These are phyloP conservation scores for Idaea biselata DNA, from an alignment of 2,888 invertebrate species.

Conservation along the genomic window DNA sequence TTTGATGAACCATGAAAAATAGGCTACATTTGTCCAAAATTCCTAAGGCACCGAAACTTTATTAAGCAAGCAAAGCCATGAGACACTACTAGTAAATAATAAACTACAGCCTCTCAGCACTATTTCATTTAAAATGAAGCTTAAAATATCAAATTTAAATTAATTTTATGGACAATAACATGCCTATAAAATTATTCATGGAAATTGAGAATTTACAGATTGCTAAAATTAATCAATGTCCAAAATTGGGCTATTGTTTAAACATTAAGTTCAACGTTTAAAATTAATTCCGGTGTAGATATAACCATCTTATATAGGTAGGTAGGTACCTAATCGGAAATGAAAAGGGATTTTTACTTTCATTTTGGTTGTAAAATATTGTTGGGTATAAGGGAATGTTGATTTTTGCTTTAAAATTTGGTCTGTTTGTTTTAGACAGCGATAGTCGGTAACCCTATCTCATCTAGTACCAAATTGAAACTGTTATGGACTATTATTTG, in stretches of 20 bases:
- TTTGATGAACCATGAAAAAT: too few relatives aligned
- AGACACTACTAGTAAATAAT: not conserved
- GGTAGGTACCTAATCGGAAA: not conserved
- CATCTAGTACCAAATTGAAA: too few relatives aligned
- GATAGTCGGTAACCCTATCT: too few relatives aligned
- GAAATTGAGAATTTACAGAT: not conserved
- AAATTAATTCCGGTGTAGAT: not conserved
- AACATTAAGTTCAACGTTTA: not conserved
- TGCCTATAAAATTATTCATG: not conserved
- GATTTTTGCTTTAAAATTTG: not conserved
- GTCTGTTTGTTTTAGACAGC: not conserved
- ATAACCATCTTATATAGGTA: not conserved
- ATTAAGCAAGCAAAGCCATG: too few relatives aligned
- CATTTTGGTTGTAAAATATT: not conserved
- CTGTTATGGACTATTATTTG: too few relatives aligned
- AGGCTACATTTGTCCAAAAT: too few relatives aligned
- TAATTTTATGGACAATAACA: not conserved
- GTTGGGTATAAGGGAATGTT: not conserved
- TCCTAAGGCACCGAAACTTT: too few relatives aligned
- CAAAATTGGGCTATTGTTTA: not conserved
- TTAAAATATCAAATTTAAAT: not conserved
- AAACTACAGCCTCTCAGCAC: not conserved
- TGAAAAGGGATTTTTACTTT: not conserved
- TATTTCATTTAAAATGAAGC: not conserved
- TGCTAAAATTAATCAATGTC: not conserved